Conservation (phyloP, 2,888 invertebrate species). For the Torymus auratus region DNA sequence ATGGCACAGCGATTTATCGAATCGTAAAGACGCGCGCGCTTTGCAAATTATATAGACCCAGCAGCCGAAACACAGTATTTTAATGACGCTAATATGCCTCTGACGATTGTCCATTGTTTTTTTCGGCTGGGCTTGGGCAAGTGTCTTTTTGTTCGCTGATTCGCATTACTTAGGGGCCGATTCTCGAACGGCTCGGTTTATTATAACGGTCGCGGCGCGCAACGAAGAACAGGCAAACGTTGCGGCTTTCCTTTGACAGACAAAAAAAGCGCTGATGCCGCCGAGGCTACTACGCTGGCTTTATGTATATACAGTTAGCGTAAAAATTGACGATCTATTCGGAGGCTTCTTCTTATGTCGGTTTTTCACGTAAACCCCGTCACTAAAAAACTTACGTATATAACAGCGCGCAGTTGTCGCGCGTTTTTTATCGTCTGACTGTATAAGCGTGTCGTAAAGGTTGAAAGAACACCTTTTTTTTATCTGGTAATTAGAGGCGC, state of each 20-base stretch:
- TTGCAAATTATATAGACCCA: too few relatives aligned
- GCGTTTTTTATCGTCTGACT: background rate
- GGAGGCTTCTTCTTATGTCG: conserved; percentile 6
- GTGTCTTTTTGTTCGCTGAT: conserved; percentile 5
- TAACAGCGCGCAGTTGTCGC: background rate
- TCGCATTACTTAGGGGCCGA: conserved; percentile 27
- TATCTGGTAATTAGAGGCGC: too few relatives aligned
- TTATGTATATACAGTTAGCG: conserved; percentile 20
- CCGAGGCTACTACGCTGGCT: background rate
- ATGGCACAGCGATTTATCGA: too few relatives aligned
- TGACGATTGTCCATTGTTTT: background rate
- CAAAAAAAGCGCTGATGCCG: conserved; percentile 3
- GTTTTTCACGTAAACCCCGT: background rate
- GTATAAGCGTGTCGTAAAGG: too few relatives aligned
- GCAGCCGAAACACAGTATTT: too few relatives aligned
- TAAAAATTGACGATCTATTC: conserved; percentile 18
- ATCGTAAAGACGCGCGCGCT: too few relatives aligned
- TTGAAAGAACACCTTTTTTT: too few relatives aligned
- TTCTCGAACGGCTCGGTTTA: conserved; percentile 4
- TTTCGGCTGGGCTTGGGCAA: background rate
- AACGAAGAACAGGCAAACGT: conserved; percentile 4
- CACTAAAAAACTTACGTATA: conserved; percentile 8
- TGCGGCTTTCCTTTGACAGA: conserved; percentile 33
- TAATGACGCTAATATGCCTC: too few relatives aligned
- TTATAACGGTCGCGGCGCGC: conserved; percentile 1